Evolutionary conservation across 2,888 invertebrate genomes (phyloP), one percentile per base, ranked within the genome.

Genomic region (Hyalella azteca): DNA sequence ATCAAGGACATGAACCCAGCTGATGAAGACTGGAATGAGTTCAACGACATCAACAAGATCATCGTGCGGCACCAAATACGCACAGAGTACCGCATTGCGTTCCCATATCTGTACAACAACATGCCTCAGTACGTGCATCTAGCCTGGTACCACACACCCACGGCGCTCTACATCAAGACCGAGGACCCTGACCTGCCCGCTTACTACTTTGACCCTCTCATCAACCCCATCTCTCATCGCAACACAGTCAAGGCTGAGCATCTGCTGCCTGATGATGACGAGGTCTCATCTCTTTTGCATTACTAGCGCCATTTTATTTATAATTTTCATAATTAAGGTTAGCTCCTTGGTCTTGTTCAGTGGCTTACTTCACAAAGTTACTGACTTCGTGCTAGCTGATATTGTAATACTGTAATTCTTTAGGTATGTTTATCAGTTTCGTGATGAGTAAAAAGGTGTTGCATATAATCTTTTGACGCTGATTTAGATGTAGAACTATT

Each of bases 21-120:
- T 1, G 99, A 99, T 90, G 99, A 99, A 89, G 99, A 99, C 88
- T 99, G 99, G 99, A 99, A 99, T 89, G 99, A 99, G 89, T 99
- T 99, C 87, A 99, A 99, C 90, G 99, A 99, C 87, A 99, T 99
- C 86, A 99, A 99, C 89, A 99, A 99, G 90, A 98, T 99, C 86
- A 99, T 99, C 85, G 99, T 99, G 86, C 91, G 99, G 11, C 98
- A 99, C 87, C 98, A 98, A 3, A 41, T 75, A 40, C 91, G 99
- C 84, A 99, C 99, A 0, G 99, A 99, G 89, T 99, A 99, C 88
- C 92, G 99, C 86, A 99, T 99, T 87, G 99, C 99, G 0, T 99
- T 99, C 89, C 98, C 99, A 0, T 99, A 98, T 89, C 90, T 99
- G 86, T 99, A 98, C 90, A 99, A 99, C 89, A 99, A 98, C 88